These are phyloP conservation scores for Trematocara zebra DNA, from an alignment of 2,113 vertebrate species.

Conservation along the genomic window DNA sequence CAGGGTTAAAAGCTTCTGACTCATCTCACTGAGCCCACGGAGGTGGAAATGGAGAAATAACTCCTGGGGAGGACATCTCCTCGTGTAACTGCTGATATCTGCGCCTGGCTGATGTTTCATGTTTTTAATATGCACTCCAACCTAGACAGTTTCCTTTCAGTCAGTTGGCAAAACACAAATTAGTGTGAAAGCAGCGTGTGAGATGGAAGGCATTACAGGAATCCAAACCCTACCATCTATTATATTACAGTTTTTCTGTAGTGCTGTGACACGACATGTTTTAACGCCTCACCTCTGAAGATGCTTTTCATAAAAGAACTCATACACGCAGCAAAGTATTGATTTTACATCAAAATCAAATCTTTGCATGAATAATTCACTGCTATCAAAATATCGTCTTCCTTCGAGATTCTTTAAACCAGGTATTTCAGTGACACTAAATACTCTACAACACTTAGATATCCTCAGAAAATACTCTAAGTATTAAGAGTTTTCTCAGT, in stretches of 20 bases:
- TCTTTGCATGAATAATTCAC: not conserved
- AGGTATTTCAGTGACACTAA: not conserved
- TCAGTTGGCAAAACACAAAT: not conserved
- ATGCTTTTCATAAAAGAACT: not conserved
- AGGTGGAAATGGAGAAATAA: not conserved
- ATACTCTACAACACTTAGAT: not conserved
- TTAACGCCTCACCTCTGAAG: not conserved
- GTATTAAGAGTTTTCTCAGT: not conserved
- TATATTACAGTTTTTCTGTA: not conserved
- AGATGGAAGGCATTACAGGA: not conserved
- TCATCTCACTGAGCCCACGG: constrained; percentile 5
- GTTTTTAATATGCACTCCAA: not conserved
- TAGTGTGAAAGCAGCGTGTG: not conserved
- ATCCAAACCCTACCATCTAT: not conserved
- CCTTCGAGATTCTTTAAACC: accelerated
- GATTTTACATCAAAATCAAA: not conserved
- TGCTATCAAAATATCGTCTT: not conserved
- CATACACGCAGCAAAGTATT: too few species aligned
- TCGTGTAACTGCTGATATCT: not conserved
- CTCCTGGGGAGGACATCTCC: not conserved
- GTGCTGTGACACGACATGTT: not conserved
- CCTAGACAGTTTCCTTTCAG: not conserved
- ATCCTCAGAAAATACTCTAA: not conserved
- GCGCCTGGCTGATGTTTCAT: not conserved
- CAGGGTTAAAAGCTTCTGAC: not conserved